Conservation (phyloP, 2,113 vertebrate genomes). For the Leptobrachium ailaonicum region DNA sequence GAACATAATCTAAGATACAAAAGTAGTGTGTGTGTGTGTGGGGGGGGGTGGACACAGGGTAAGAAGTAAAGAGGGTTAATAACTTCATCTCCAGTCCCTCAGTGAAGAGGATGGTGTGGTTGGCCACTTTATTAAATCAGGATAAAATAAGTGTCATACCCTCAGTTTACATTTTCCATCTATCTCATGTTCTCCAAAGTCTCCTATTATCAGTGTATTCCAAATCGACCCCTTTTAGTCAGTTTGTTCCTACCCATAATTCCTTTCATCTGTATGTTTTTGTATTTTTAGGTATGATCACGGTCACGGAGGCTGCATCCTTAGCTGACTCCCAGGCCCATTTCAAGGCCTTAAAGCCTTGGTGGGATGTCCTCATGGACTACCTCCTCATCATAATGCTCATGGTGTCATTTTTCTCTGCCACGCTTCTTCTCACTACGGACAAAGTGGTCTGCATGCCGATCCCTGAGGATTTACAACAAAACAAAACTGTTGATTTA, state of each 20-base stretch:
- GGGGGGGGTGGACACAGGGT: too few species aligned
- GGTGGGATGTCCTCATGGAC: conserved; percentile 85
- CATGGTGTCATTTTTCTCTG: conserved; percentile 72
- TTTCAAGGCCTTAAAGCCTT: conserved; percentile 74
- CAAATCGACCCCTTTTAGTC: too few species aligned
- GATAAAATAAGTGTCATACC: too few species aligned
- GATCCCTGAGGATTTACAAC: conserved; percentile 14
- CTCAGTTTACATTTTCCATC: too few species aligned
- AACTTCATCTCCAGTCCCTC: too few species aligned
- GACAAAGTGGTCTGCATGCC: conserved; percentile 76
- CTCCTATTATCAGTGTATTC: too few species aligned
- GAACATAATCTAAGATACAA: too few species aligned
- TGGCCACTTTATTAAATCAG: too few species aligned
- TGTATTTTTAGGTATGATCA: conserved; percentile 66
- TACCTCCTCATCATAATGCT: conserved; percentile 78
- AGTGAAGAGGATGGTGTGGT: too few species aligned
- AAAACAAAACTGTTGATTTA: neutral
- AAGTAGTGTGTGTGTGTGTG: too few species aligned
- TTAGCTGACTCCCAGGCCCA: conserved; percentile 64
- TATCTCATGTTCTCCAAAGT: too few species aligned
- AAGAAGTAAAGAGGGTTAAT: too few species aligned
- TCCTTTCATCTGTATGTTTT: neutral
- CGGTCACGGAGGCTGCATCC: conserved; percentile 71
- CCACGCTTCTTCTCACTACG: conserved; percentile 73
- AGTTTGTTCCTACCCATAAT: neutral